Base-by-base conservation (phyloP, 2,888 invertebrate genomes). In the Sturmia bella region DNA sequence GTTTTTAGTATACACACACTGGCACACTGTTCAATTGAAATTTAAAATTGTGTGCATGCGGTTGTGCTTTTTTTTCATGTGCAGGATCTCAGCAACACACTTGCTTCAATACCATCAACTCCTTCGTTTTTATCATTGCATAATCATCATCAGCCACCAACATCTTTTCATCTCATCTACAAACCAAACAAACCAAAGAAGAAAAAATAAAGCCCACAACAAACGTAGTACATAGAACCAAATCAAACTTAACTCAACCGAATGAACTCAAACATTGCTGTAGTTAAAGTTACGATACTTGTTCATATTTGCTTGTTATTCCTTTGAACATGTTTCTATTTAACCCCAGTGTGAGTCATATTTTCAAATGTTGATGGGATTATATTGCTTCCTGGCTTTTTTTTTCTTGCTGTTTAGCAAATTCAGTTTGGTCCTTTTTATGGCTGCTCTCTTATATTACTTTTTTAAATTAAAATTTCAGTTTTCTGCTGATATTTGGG, bases 291-390 rank as follows among this genome's bases (percentile, higher is more conserved):
- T 7, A 2, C 15, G 15, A 61, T 52, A 19, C 37, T 56, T 56
- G 54, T n/a, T n/a, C n/a, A n/a, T 56, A 45, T 43, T 56, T 59
- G 21, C 15, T 41, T 59, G 59, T 21, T 41, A 21, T 45, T 43
- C 24, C 37, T 52, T 66, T 45, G 32, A 74, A 9, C 32, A 21
- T 39, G 15, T n/a, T 64, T 15, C 37, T 17, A 43, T 43, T 39
- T 27, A 59, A 43, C 41, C 52, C 13, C 59, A 21, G 32, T 24
- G 50, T 72, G 74, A 68, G 63, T 64, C 69, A 74, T 69, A 41
- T 43, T 63, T 56, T 9, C 32, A 70, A 64, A 64, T 24, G 15
- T 50, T 15, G 24, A 56, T 54, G 48, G 43, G 17, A 50, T 70
- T 56, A 63, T 70, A 45, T 77, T 41, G 37, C 63, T 61, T 52